These are phyloP conservation scores for Plebejus argus DNA, from an alignment of 2,888 invertebrate genomes.

Conservation along the genomic window DNA sequence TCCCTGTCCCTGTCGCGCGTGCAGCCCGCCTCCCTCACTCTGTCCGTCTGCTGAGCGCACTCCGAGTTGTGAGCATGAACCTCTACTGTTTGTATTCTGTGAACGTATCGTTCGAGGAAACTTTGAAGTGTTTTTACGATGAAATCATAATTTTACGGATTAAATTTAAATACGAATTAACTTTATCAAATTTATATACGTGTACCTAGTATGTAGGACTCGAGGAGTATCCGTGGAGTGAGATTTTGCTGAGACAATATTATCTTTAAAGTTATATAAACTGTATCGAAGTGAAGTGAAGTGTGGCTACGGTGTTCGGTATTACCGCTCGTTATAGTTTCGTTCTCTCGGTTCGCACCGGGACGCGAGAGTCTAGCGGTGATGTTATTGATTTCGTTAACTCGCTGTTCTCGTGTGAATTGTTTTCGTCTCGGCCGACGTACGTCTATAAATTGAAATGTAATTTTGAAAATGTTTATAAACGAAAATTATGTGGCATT, in stretches of 20 bases:
- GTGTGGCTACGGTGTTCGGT: conserved; percentile 41
- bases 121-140: conserved; percentile 69
- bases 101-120: conserved; percentile 55
- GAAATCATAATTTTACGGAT: conserved; percentile 48
- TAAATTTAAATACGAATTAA: conserved; percentile 74
- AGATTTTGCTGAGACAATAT: conserved; percentile 80
- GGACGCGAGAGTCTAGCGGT: not conserved
- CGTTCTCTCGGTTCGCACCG: not conserved
- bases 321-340: not conserved
- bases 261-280: conserved; percentile 72
- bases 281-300: conserved; percentile 54
- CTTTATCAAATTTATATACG: conserved; percentile 79
- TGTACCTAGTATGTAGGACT: conserved; percentile 74
- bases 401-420: conserved; percentile 20
- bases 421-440: not conserved
- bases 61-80: conserved; percentile 37
- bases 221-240: conserved; percentile 78
- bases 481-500: conserved; percentile 29
- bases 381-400: conserved; percentile 2
- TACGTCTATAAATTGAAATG: conserved; percentile 5
- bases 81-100: conserved; percentile 50
- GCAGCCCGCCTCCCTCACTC: conserved; percentile 49
- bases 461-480: conserved; percentile 28
- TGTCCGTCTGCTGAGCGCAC: conserved; percentile 61
- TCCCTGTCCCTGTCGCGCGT: conserved; percentile 49